phyloP scores from a whole-genome alignment of 2,113 vertebrate species.

The Benitochromis conjunctus region DNA sequence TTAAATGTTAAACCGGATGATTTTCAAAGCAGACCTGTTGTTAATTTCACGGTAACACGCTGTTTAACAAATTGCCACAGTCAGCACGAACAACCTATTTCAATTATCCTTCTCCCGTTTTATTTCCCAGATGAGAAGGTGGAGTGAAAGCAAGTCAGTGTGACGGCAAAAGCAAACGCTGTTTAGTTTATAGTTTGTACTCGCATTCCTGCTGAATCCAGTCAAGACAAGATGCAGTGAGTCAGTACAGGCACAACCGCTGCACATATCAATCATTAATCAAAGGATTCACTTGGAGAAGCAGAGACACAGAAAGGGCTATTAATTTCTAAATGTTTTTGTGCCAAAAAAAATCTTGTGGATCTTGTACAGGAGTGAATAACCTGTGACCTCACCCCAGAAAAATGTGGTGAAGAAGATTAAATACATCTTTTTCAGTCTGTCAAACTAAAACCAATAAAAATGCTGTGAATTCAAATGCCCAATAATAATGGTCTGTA shows the following conservation, averaged over 20 bases:
- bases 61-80: background rate
- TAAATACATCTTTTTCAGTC: background rate
- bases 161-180: conserved; percentile 10
- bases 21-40: background rate
- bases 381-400: background rate
- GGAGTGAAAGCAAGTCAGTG: background rate
- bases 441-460: background rate
- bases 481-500: background rate
- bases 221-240: background rate
- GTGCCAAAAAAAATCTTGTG: background rate
- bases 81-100: background rate
- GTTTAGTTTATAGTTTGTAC: background rate
- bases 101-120: background rate
- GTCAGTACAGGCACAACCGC: conserved; percentile 8
- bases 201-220: conserved; percentile 21
- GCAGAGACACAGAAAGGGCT: background rate
- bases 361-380: background rate
- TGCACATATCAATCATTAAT: conserved; percentile 39
- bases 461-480: background rate
- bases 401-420: background rate
- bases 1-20: background rate
- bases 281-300: background rate
- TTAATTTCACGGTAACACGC: background rate
- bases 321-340: background rate
- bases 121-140: background rate